A percentile compares a stretch with the other conserved stretches of the same genome.
phyloP scores from a whole-genome alignment of 2,113 vertebrate genomes.

The Pandion haliaetus region DNA sequence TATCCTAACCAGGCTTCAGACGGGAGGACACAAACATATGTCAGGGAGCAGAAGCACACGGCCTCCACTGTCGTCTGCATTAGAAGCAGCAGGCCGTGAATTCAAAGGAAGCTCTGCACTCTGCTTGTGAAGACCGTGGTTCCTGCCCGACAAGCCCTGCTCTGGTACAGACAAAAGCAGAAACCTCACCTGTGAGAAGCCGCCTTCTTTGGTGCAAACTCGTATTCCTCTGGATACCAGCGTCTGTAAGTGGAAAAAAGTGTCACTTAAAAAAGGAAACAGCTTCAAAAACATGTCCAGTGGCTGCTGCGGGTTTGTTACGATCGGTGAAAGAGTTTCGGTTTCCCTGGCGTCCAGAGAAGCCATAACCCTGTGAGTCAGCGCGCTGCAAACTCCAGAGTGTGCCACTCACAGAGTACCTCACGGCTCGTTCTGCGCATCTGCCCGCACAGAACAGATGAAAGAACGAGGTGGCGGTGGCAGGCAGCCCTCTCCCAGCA shows the following conservation, averaged over 20 bases:
- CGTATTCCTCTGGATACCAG: conserved; percentile 92
- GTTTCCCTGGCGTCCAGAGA: neutral
- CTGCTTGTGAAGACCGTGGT: neutral
- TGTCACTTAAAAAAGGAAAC: neutral
- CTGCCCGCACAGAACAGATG: accelerated
- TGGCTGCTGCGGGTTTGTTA: neutral
- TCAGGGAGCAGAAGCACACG: neutral
- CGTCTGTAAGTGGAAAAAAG: conserved; percentile 74
- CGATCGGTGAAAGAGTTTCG: accelerated
- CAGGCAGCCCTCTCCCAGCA: neutral
- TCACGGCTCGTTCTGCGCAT: accelerated
- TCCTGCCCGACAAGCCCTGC: neutral
- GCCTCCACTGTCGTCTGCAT: too few species aligned
- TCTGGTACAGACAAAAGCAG: neutral
- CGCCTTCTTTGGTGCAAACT: conserved; percentile 87
- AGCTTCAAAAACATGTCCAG: accelerated
- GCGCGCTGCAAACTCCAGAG: neutral
- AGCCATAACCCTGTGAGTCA: neutral
- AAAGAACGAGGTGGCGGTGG: neutral
- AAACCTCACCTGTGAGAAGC: conserved; percentile 88
- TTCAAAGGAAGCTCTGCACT: neutral
- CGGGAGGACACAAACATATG: neutral
- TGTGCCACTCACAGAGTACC: accelerated
- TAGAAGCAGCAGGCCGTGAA: neutral
- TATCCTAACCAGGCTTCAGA: neutral